Evolutionary conservation across 2,888 invertebrate genomes (phyloP).

Genomic region (Camptogramma bilineatum): DNA sequence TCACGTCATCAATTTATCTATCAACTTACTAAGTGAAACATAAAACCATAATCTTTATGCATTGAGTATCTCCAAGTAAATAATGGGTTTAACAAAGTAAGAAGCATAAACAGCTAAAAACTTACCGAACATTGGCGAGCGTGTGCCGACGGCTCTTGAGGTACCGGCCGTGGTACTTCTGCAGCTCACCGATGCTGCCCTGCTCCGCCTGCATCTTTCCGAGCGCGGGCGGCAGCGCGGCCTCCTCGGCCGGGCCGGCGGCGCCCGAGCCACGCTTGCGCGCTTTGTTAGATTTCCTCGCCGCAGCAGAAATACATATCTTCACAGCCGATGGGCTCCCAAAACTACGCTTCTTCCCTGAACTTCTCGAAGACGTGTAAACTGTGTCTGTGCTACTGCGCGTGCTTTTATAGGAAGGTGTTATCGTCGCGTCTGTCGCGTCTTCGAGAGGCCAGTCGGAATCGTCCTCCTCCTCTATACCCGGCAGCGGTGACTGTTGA

Average conservation of each 20-base stretch:
- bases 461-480: slow-evolving; percentile 93
- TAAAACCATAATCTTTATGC: not conserved
- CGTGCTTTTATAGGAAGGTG: slow-evolving; percentile 82
- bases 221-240: slow-evolving; percentile 65
- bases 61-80: not conserved
- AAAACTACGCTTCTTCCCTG: slow-evolving; percentile 81
- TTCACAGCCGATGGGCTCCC: slow-evolving; percentile 86
- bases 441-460: slow-evolving; percentile 85
- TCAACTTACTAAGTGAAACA: not conserved
- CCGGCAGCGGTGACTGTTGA: slow-evolving; percentile 91
- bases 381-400: slow-evolving; percentile 82
- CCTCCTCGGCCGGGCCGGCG: slow-evolving; percentile 69
- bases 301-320: slow-evolving; percentile 84
- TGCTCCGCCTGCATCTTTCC: slow-evolving; percentile 96
- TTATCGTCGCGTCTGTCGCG: slow-evolving; percentile 79
- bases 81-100: not conserved
- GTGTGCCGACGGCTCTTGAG: slow-evolving; percentile 95
- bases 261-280: slow-evolving; percentile 81
- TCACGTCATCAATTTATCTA: not conserved
- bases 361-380: slow-evolving; percentile 79
- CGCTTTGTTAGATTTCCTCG: slow-evolving; percentile 80
- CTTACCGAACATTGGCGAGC: slow-evolving; percentile 97
- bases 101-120: not conserved
- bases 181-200: slow-evolving; percentile 95
- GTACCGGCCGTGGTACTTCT: slow-evolving; percentile 94